Base-by-base conservation (phyloP, 2,797 vertebrate genomes). In the Acanthurus tractus region DNA sequence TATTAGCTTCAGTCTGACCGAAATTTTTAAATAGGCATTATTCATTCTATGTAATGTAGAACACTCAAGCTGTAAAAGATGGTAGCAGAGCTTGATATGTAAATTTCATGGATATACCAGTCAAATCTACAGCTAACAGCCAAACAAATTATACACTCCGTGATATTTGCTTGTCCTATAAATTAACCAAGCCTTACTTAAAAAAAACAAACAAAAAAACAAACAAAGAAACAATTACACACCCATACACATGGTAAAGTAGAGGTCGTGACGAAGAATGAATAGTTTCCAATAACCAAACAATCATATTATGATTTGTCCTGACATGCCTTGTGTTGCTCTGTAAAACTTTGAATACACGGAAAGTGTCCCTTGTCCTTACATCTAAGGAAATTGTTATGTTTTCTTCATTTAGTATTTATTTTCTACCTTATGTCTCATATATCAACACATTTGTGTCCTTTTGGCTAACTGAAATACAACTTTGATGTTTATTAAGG, bases 11-110 rank as follows among this genome's bases (percentile, higher is more conserved):
- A 70, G 79, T 82, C 66, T 78, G 81, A 88, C 76, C 81, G 76
- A 75, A 84, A 89, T 34, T 34, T 90, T 70, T 87, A 78, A 91
- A 79, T 85, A 66, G 85, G 81, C 75, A 86, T 88, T 87, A 87
- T 88, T 91, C 76, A 89, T 85, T 84, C 58, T 25, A 66, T 63
- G 86, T 77, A 74, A 86, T 74, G 78, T 71, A 83, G 88, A 89
- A 88, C 80, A 89, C 78, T 86, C 87, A 59, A 81, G 73, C 86
- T 76, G 69, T 88, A 87, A 87, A 61, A 83, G 88, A 82, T 81
- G 81, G 75, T 64, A 74, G 74, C 64, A 75, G 79, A 84, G 78
- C 76, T 86, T 88, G 70, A 83, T 83, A 86, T 91, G 88, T 83
- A 89, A 88, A 90, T 91, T 40, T 78, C 72, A 66, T 76, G 61